Conservation (phyloP, 2,113 vertebrate genomes). For the Ammodytes marinus region DNA sequence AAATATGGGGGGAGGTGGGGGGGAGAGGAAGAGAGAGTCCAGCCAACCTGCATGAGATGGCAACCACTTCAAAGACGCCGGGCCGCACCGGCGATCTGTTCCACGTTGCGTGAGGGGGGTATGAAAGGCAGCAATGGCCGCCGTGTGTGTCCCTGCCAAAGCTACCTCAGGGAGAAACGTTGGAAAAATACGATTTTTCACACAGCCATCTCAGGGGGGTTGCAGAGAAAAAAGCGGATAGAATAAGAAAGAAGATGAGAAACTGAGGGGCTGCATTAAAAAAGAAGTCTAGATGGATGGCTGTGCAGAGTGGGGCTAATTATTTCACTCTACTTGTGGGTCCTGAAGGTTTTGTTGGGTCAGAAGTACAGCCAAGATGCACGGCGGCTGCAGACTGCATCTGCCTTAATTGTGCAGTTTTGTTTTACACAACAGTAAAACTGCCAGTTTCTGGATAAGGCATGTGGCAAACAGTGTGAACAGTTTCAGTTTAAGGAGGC, state of each 20-base stretch:
- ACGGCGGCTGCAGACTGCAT: constrained; percentile 63
- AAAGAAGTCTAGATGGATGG: constrained; percentile 55
- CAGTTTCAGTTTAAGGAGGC: constrained; percentile 43
- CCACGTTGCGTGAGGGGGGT: constrained; percentile 79
- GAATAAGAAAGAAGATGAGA: constrained; percentile 68
- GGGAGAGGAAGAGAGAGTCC: constrained; percentile 56
- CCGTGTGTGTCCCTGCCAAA: constrained; percentile 84
- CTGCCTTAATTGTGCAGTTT: constrained; percentile 59
- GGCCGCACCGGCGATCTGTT: constrained; percentile 82
- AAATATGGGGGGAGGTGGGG: constrained; percentile 45
- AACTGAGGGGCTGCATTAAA: constrained; percentile 51
- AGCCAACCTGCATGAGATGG: constrained; percentile 84
- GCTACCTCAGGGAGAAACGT: constrained; percentile 84
- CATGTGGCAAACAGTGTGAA: constrained; percentile 33
- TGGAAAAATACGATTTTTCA: constrained; percentile 85
- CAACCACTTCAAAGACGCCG: constrained; percentile 83
- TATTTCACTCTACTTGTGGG: constrained; percentile 77
- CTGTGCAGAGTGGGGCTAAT: constrained; percentile 71
- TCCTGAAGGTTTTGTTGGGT: constrained; percentile 72
- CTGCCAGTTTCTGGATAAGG: constrained; percentile 47
- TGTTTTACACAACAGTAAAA: constrained; percentile 69
- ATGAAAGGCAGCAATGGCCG: constrained; percentile 85
- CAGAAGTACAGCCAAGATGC: constrained; percentile 70
- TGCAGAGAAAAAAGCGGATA: constrained; percentile 35
- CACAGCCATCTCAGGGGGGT: constrained; percentile 70